phyloP scores from a whole-genome alignment of 2,888 invertebrate species.

The Camptogramma bilineatum region DNA sequence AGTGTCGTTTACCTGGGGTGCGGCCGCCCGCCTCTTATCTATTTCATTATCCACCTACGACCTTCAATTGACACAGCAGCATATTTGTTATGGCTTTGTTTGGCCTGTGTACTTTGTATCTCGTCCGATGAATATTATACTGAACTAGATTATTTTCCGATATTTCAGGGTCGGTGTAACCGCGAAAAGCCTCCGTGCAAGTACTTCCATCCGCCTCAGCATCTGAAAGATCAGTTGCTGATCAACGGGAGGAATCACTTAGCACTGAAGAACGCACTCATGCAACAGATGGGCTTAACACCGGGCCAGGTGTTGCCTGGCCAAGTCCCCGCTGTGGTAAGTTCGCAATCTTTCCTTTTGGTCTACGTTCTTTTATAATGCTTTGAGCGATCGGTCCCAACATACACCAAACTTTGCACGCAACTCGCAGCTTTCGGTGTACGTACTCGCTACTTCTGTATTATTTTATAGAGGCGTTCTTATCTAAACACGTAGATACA shows the following conservation, averaged over 20 bases:
- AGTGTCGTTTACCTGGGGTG: conserved; percentile 60
- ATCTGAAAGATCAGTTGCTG: conserved; percentile 99
- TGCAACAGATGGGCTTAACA: conserved; percentile 98
- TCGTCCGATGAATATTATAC: conserved; percentile 11
- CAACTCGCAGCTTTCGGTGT: conserved; percentile 82
- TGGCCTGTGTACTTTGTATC: conserved; percentile 16
- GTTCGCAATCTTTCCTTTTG: conserved; percentile 65
- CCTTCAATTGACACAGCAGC: conserved; percentile 30
- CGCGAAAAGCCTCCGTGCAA: conserved; percentile 99
- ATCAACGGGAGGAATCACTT: conserved; percentile 99
- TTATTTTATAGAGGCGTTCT: conserved; percentile 61
- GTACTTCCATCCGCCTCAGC: conserved; percentile 99
- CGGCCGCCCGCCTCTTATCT: conserved; percentile 55
- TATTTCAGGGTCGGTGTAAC: conserved; percentile 98
- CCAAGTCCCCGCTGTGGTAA: conserved; percentile 97
- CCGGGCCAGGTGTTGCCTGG: conserved; percentile 97
- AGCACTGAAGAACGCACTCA: conserved; percentile 98
- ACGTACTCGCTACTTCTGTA: conserved; percentile 69
- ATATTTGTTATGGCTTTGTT: conserved; percentile 22
- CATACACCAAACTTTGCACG: conserved; percentile 73
- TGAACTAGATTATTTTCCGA: conserved; percentile 34
- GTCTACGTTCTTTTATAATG: conserved; percentile 44
- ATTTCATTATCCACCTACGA: conserved; percentile 55
- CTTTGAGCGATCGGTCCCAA: conserved; percentile 81
- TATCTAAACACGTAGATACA: conserved; percentile 67